A percentile compares a stretch with the other conserved stretches of the same genome.
These are phyloP conservation scores for Carlito syrichta DNA, from an alignment of 2,113 vertebrate genomes.

Conservation along the genomic window DNA sequence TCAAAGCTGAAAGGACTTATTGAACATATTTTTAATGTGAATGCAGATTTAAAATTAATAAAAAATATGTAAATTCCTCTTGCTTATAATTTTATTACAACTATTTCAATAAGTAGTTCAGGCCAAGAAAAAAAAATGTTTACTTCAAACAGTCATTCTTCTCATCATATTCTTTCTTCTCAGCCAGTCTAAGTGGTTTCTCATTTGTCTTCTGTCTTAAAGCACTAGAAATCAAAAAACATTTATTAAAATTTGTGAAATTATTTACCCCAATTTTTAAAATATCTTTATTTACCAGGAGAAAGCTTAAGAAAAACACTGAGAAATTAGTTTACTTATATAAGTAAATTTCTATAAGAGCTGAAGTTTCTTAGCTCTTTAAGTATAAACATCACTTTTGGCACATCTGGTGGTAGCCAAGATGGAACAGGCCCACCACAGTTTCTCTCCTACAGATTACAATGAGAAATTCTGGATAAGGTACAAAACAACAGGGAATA, in stretches of 20 bases:
- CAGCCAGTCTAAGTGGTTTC: slow-evolving; percentile 38
- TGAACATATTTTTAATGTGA: not conserved
- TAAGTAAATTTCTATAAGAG: not conserved
- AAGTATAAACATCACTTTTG: not conserved
- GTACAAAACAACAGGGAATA: not conserved
- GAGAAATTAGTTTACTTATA: not conserved
- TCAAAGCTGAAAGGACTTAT: not conserved
- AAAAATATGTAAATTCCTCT: not conserved
- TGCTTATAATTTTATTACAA: not conserved
- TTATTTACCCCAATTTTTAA: not conserved
- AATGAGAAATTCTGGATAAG: not conserved
- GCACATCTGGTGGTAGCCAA: not conserved
- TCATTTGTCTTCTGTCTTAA: slow-evolving; percentile 25
- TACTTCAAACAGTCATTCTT: slow-evolving; percentile 75
- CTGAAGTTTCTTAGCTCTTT: too few relatives aligned
- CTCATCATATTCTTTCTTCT: slow-evolving; percentile 57
- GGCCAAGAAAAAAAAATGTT: not conserved
- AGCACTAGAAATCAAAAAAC: slow-evolving; percentile 51
- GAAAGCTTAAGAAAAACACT: not conserved
- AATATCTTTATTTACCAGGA: not conserved
- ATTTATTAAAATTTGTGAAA: not conserved
- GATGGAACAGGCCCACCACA: not conserved
- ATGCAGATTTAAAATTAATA: not conserved
- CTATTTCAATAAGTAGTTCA: slow-evolving; percentile 13
- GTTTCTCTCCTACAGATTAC: not conserved